A percentile compares a stretch with the other conserved stretches of the same genome.
phyloP scores from a whole-genome alignment of 2,888 invertebrate species.

The Cotesia congregata region DNA sequence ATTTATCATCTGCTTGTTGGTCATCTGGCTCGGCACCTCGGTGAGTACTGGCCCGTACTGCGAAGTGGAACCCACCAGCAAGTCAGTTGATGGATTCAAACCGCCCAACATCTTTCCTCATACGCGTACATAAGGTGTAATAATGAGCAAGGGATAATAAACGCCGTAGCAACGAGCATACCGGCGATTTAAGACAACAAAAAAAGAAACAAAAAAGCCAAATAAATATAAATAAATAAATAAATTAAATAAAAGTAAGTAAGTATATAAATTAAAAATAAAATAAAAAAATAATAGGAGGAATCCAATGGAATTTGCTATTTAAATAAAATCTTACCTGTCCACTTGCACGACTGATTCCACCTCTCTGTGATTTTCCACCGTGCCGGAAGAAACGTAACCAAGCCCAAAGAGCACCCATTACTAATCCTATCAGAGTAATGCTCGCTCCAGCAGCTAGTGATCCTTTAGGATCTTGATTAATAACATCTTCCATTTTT shows the following conservation, averaged over 20 bases:
- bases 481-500: constrained; percentile 43
- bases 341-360: constrained; percentile 62
- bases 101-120: constrained; percentile 71
- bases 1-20: constrained; percentile 58
- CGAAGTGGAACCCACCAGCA: constrained; percentile 71
- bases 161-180: background rate
- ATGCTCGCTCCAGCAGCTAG: constrained; percentile 63
- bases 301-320: constrained; percentile 26
- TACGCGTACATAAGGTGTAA: constrained; percentile 66
- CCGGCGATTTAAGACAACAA: background rate
- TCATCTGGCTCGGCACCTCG: constrained; percentile 66
- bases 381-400: constrained; percentile 62
- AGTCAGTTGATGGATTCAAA: constrained; percentile 71
- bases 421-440: constrained; percentile 60
- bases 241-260: constrained; percentile 9
- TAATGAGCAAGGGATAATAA: constrained; percentile 52
- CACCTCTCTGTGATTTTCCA: constrained; percentile 64
- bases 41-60: constrained; percentile 70
- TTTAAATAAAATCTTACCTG: constrained; percentile 59
- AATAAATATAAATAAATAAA: constrained; percentile 4
- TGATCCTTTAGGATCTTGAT: constrained; percentile 55
- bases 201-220: background rate
- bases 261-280: constrained; percentile 42
- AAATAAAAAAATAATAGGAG: constrained; percentile 9
- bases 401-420: constrained; percentile 63